Evolutionary conservation across 2,113 vertebrate species (phyloP), one percentile per base, ranked within the genome.

Genomic region (Cepphus grylle): DNA sequence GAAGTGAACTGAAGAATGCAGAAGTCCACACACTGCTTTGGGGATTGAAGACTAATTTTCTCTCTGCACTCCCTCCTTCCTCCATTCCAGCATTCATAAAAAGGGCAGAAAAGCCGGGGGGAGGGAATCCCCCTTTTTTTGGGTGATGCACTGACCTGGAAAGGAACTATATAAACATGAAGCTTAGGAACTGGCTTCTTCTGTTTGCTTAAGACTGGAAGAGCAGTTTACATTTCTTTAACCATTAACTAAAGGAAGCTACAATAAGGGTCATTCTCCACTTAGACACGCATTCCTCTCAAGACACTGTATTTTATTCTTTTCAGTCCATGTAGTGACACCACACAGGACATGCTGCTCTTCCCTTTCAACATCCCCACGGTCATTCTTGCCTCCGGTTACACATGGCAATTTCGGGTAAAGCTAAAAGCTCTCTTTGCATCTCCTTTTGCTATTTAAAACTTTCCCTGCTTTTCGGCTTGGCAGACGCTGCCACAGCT

Each of bases 401-500:
- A 30, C 3, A 77, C 58, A 30, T 10, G 29, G 74, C 52, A 85
- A 79, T 84, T 94, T 77, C n/a, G 43, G 45, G 58, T 74, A 79
- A 79, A 88, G 34, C 56, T 52, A 40, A 71, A 62, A 47, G 49
- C 45, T 93, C 49, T 55, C 42, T 27, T 2, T 76, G 13, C 40
- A 61, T 40, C 21, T 77, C 34, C 59, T 88, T 72, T 29, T 65
- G 38, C 90, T 81, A 42, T 76, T 76, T 80, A 42, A 86, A 94
- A 82, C 66, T 40, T 17, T 16, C 25, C 11, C 32, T 47, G 61
- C 25, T 53, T 77, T 81, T 70, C 1, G 4, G 53, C 36, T 85
- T 1, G 0, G 38, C 0, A 1, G 36, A 25, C 66, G 52, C 23
- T 2, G 3, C 32, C 81, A 91, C 81, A 89, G 42, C 74, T 63